A percentile compares a stretch with the other conserved stretches of the same genome.
These are phyloP conservation scores for Lissonota sp. DNA, from an alignment of 2,888 invertebrate genomes.

Conservation along the genomic window DNA sequence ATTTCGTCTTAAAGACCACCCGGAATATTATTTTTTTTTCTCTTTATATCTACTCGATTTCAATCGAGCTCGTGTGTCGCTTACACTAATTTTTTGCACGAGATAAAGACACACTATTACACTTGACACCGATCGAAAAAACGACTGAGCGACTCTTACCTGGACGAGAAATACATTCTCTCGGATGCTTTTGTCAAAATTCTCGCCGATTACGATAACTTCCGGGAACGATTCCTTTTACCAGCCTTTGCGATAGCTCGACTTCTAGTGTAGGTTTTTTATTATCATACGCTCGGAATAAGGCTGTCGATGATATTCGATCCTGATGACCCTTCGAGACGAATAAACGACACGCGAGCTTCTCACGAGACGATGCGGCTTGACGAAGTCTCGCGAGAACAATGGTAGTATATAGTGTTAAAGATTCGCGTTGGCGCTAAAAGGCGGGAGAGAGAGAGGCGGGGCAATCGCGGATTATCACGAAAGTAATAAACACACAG, in stretches of 20 bases:
- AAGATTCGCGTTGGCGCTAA: background rate
- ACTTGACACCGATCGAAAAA: background rate
- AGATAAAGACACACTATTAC: background rate
- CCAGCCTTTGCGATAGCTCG: no score
- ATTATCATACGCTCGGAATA: no score
- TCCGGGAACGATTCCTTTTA: no score
- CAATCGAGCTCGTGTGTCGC: background rate
- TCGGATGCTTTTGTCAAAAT: no score
- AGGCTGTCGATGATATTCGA: no score
- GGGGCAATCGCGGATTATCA: background rate
- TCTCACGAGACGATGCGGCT: background rate
- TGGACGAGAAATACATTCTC: background rate
- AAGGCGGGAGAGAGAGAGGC: background rate
- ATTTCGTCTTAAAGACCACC: constrained; percentile 34
- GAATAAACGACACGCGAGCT: background rate
- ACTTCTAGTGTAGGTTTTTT: no score
- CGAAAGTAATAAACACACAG: background rate
- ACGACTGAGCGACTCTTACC: constrained; percentile 30
- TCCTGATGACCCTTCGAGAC: background rate
- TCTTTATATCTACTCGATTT: background rate
- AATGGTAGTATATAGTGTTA: constrained; percentile 18
- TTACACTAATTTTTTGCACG: background rate
- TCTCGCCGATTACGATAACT: no score
- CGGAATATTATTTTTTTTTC: constrained; percentile 29
- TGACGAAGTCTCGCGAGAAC: constrained; percentile 10